These are phyloP conservation scores for Hassar affinis DNA, from an alignment of 2,113 vertebrate genomes.

Conservation along the genomic window DNA sequence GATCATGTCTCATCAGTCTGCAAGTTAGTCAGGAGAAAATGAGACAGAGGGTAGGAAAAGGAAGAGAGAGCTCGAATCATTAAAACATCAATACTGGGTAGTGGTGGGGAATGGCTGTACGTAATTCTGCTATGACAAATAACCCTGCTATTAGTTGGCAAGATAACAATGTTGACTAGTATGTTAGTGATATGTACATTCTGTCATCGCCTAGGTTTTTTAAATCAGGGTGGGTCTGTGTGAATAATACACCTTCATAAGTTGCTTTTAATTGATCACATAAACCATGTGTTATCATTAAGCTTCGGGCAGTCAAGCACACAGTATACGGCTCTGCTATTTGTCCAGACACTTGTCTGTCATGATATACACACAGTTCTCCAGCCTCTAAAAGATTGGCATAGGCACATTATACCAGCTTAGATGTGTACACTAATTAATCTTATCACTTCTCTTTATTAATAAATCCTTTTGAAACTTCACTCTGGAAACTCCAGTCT, in stretches of 20 bases:
- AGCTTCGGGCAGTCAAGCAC: neutral
- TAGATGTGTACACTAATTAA: neutral
- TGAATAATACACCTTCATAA: conserved; percentile 11
- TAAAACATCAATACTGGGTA: neutral
- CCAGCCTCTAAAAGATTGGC: neutral
- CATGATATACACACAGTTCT: neutral
- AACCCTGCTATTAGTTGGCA: neutral
- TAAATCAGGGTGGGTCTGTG: conserved; percentile 1
- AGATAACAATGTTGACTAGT: conserved; percentile 27
- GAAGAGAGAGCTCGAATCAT: neutral
- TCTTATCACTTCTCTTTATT: neutral
- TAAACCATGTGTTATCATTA: conserved; percentile 9
- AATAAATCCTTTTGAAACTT: neutral
- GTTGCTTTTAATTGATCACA: neutral
- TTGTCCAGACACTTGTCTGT: neutral
- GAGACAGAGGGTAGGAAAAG: neutral
- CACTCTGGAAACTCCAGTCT: neutral
- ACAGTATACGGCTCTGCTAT: neutral
- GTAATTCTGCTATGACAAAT: conserved; percentile 13
- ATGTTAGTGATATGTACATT: conserved; percentile 10
- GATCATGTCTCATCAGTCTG: conserved; percentile 27
- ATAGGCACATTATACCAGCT: neutral
- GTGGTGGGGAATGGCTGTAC: neutral
- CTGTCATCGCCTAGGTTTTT: conserved; percentile 1
- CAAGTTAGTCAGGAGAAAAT: neutral